Conservation (phyloP, 2,888 invertebrate species). For the Colostygia pectinataria region DNA sequence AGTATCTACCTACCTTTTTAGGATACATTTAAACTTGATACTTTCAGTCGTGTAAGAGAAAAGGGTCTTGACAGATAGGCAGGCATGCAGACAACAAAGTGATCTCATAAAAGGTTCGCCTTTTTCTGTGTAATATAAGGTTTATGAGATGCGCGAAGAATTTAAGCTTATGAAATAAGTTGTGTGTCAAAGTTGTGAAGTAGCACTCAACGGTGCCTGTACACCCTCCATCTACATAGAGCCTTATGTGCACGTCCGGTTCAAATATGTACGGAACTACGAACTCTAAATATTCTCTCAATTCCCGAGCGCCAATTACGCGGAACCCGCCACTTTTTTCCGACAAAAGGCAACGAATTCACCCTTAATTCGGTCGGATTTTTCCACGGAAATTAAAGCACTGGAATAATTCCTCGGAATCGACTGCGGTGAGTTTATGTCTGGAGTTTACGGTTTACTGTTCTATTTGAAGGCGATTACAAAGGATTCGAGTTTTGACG, state of each 20-base stretch:
- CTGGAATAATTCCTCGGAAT: constrained; percentile 46
- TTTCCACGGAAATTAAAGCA: constrained; percentile 44
- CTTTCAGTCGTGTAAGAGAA: no score
- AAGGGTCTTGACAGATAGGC: no score
- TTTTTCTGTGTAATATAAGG: no score
- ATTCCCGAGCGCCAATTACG: constrained; percentile 56
- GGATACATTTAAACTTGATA: no score
- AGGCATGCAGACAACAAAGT: no score
- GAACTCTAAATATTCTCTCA: constrained; percentile 45
- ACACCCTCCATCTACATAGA: background rate
- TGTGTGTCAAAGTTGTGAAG: background rate
- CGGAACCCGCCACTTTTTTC: constrained; percentile 41
- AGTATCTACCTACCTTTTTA: no score
- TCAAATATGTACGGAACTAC: constrained; percentile 23
- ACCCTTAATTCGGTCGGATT: constrained; percentile 48
- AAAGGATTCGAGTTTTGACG: constrained; percentile 7
- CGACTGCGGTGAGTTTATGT: constrained; percentile 42
- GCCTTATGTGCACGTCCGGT: constrained; percentile 1
- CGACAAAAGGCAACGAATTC: constrained; percentile 48
- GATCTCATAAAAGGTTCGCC: no score
- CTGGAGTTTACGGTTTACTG: constrained; percentile 22
- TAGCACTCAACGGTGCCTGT: background rate
- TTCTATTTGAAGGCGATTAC: constrained; percentile 24
- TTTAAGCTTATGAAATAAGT: no score
- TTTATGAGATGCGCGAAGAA: no score